phyloP scores from a whole-genome alignment of 2,113 vertebrate species.

The Leiothrix lutea region DNA sequence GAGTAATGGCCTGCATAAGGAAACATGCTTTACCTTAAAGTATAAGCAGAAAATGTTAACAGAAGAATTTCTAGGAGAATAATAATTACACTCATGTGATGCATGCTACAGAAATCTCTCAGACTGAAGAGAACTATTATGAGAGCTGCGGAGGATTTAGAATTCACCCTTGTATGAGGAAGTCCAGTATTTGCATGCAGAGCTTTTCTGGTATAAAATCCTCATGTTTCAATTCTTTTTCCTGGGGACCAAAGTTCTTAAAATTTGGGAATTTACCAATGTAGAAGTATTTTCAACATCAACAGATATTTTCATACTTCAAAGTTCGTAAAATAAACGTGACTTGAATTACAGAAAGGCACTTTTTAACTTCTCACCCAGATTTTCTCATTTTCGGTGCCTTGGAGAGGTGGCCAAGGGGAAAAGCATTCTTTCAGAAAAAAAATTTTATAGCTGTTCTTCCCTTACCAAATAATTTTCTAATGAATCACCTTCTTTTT shows the following conservation, averaged over 20 bases:
- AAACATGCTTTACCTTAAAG: not conserved
- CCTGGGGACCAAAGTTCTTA: not conserved
- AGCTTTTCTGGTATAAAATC: not conserved
- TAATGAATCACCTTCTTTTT: not conserved
- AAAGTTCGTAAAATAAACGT: not conserved
- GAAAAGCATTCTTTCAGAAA: not conserved
- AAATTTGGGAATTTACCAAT: not conserved
- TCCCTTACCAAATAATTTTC: not conserved
- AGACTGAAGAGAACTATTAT: not conserved
- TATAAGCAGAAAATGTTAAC: not conserved
- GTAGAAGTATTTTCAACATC: not conserved
- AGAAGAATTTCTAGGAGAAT: not conserved
- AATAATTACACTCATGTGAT: not conserved
- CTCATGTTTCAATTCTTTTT: not conserved
- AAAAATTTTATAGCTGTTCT: not conserved
- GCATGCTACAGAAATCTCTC: not conserved
- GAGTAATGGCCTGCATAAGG: not conserved
- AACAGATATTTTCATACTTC: not conserved
- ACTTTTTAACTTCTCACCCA: not conserved
- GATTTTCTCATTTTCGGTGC: not conserved
- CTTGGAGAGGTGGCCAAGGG: not conserved
- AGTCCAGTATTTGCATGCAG: not conserved
- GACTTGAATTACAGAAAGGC: not conserved
- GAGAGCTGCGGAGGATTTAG: not conserved
- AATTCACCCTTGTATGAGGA: not conserved